Percentiles rank a stretch among this genome's conserved stretches.
Conservation (phyloP, 2,888 invertebrate genomes). For the Himalopsyche kuldschensis region DNA sequence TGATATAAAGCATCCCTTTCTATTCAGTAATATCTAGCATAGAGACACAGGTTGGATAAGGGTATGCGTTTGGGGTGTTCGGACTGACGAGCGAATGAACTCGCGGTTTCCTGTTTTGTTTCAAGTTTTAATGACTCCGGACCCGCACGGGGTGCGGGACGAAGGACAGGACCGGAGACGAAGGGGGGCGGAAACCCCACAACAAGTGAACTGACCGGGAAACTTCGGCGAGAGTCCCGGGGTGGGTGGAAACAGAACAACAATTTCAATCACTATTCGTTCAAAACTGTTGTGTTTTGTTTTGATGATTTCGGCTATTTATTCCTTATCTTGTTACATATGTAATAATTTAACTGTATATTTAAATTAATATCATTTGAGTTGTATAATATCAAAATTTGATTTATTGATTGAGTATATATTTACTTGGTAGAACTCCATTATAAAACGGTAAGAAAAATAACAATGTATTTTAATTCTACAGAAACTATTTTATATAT, state of each 20-base stretch:
- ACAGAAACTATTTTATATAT: too few species aligned
- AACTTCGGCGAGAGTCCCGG: not conserved
- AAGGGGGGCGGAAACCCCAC: not conserved
- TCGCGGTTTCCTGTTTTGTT: slow-evolving; percentile 35
- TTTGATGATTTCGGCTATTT: not conserved
- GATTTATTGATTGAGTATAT: too few species aligned
- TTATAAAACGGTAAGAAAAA: too few species aligned
- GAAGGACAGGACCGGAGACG: slow-evolving; percentile 7
- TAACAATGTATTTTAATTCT: too few species aligned
- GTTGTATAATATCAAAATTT: too few species aligned
- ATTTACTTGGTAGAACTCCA: too few species aligned
- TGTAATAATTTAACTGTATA: too few species aligned
- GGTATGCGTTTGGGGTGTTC: not conserved
- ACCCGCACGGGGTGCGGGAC: slow-evolving; percentile 15
- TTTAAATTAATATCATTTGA: too few species aligned
- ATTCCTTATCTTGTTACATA: not conserved
- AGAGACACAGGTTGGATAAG: not conserved
- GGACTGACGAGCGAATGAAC: slow-evolving; percentile 3
- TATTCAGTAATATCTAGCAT: not conserved
- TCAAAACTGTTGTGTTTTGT: not conserved
- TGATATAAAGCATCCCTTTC: not conserved
- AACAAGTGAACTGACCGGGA: slow-evolving; percentile 1
- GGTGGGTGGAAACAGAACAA: not conserved
- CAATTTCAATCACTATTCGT: not conserved
- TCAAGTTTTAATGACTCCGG: slow-evolving; percentile 36